These are phyloP conservation scores for Thalassophryne amazonica DNA, from an alignment of 2,797 vertebrate species.

Conservation along the genomic window DNA sequence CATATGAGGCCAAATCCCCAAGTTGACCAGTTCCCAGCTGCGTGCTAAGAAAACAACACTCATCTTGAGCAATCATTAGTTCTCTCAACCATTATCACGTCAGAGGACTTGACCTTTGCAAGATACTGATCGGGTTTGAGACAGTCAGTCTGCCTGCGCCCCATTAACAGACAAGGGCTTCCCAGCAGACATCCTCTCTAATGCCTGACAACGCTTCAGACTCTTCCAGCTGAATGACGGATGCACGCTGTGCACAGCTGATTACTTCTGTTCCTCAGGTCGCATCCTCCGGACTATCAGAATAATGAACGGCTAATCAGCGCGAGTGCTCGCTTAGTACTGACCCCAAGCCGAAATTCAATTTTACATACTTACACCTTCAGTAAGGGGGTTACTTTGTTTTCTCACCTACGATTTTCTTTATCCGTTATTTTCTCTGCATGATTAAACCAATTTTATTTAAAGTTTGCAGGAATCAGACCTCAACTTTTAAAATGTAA, in stretches of 20 bases:
- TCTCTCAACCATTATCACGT: constrained; percentile 31
- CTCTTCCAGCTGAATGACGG: constrained; percentile 51
- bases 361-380: not conserved
- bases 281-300: constrained; percentile 6
- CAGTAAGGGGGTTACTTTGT: no score
- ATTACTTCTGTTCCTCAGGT: constrained; percentile 8
- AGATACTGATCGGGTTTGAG: constrained; percentile 48
- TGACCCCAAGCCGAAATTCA: not conserved
- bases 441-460: no score
- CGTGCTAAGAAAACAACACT: constrained; percentile 17
- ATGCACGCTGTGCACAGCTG: constrained; percentile 32
- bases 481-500: no score
- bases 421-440: no score
- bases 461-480: no score
- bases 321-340: constrained; percentile 13
- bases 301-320: constrained; percentile 19
- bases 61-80: constrained; percentile 17
- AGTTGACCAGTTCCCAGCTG: not conserved
- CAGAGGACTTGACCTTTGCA: constrained; percentile 31
- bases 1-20: not conserved
- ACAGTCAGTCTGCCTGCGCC: constrained; percentile 11
- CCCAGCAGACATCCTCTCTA: constrained; percentile 48
- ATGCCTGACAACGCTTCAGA: constrained; percentile 42
- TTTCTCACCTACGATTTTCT: no score
- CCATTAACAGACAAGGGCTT: constrained; percentile 50